Evolutionary conservation across 2,797 vertebrate genomes (phyloP), one percentile per base, ranked within the genome.

Genomic region (Micropoecilia bifurca): DNA sequence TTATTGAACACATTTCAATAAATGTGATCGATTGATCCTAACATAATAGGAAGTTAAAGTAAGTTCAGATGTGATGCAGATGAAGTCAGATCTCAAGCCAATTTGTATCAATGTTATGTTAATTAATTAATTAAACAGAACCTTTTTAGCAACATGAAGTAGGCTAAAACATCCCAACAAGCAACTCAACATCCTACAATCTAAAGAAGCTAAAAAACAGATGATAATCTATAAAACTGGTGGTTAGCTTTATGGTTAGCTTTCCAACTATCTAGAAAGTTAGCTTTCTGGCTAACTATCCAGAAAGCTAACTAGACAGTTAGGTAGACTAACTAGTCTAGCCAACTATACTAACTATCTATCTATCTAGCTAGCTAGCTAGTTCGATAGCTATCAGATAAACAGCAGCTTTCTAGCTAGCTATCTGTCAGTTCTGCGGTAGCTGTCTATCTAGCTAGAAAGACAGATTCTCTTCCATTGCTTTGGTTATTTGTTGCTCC

Each of bases 401-500:
- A 3, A 50, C 22, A 7, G 47, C 22, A 7, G 47, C 46, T 47
- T 47, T 47, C 46, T 47, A 1, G 46, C 46, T 47, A 47, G 46
- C 1, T 48, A 48, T 47, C 16, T 18, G 47, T 48, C 47, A 48
- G 0, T 48, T 48, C 48, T 20, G 5, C 20, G 48, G 18, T 22
- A 50, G 47, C 48, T 7, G 48, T 50, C 48, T 20, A 50, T 50
- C 18, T 50, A 50, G 48, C 48, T 7, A 50, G 4, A 50, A 50
- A 50, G 47, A 20, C 2, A 20, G 20, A 12, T 36, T 25, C 30
- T 63, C 69, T 48, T 46, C 75, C 74, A 72, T 1, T 50, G 48
- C 48, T 46, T 0, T 53, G 33, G 39, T 79, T 71, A 28, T 43
- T 66, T 77, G n/a, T 74, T 30, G 76, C 46, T 82, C 28, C 14